These are phyloP conservation scores for Ovis aries DNA, from an alignment of 2,113 vertebrate genomes.

Conservation along the genomic window ARS-UI_Ramb_v3.0 NC_056064.1:21961501-21962000, in stretches of 20 bases:
- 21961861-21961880: not conserved
- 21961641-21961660: not conserved
- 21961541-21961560: fast-evolving
- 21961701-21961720: not conserved
- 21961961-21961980: fast-evolving
- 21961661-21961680: not conserved
- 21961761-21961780: not conserved
- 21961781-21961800: not conserved
- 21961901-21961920: fast-evolving
- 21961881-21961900: not conserved
- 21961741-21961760: not conserved
- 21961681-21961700: not conserved
- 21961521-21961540: not conserved
- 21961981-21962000: fast-evolving
- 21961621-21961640: not conserved
- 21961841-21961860: not conserved
- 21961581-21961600: not conserved
- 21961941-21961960: no score
- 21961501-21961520: not conserved
- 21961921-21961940: not conserved
- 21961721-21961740: not conserved
- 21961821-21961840: not conserved
- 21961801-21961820: not conserved
- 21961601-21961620: fast-evolving
- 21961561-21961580: not conserved